Percentiles rank a stretch among this genome's conserved stretches.
Evolutionary conservation across 2,888 invertebrate species (phyloP).

Genomic region (Beris morrisii): DNA sequence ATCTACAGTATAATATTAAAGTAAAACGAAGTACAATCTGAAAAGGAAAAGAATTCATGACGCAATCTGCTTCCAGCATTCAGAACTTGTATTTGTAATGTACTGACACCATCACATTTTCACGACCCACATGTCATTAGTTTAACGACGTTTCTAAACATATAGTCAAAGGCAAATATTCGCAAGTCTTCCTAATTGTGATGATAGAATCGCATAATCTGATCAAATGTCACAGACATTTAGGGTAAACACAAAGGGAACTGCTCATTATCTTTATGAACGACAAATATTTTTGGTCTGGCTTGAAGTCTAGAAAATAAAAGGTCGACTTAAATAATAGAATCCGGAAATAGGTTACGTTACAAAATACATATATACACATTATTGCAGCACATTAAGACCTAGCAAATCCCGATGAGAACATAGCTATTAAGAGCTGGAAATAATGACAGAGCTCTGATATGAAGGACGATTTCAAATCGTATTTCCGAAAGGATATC

Average conservation of each 20-base stretch:
- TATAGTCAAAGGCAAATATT: neutral
- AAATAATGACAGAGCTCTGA: conserved; percentile 8
- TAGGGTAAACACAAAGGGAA: neutral
- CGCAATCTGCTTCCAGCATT: no score
- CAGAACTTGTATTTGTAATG: neutral
- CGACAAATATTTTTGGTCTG: neutral
- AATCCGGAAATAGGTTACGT: no score
- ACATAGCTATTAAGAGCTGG: neutral
- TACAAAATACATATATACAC: no score
- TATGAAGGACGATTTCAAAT: conserved; percentile 3
- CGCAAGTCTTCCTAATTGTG: conserved; percentile 1
- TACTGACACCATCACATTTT: conserved; percentile 1
- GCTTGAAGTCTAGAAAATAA: no score
- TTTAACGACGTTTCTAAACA: conserved; percentile 2
- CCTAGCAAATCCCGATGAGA: no score
- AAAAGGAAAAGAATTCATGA: no score
- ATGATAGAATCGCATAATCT: conserved; percentile 17
- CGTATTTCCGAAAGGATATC: neutral
- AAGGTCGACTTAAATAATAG: no score
- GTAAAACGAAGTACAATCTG: no score
- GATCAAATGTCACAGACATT: conserved; percentile 21
- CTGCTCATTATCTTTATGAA: conserved; percentile 7
- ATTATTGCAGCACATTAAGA: no score
- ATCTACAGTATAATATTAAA: no score
- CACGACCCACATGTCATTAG: neutral